Evolutionary conservation across 1,140 invertebrate species (phyloP).

Genomic region (Macrobrachium nipponense): DNA sequence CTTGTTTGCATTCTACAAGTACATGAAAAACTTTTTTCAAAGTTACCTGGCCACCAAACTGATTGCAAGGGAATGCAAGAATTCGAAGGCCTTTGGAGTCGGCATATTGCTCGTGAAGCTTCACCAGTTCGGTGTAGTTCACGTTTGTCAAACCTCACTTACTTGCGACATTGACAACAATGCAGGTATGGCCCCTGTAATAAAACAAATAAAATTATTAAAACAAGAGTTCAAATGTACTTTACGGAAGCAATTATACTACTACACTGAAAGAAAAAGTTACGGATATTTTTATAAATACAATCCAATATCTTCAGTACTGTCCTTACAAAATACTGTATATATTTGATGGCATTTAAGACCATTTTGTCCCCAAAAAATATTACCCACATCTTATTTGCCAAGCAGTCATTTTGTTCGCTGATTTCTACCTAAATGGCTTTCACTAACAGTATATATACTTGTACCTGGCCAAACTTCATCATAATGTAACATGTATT

Average conservation of each 20-base stretch:
- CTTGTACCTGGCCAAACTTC: too few relatives aligned
- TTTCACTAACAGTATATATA: too few relatives aligned
- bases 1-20: not conserved
- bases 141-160: conserved; percentile 84
- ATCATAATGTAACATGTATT: too few relatives aligned
- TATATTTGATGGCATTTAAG: too few relatives aligned
- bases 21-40: not conserved
- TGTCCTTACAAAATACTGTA: too few relatives aligned
- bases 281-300: too few relatives aligned
- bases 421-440: too few relatives aligned
- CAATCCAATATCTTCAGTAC: too few relatives aligned
- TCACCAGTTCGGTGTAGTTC: conserved; percentile 83
- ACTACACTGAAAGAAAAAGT: not conserved
- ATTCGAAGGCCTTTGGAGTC: conserved; percentile 76
- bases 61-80: conserved; percentile 93
- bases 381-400: too few relatives aligned
- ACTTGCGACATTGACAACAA: conserved; percentile 90
- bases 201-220: not conserved
- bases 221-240: not conserved
- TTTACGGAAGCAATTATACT: not conserved
- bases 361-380: too few relatives aligned
- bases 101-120: conserved; percentile 78
- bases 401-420: too few relatives aligned
- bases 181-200: conserved; percentile 73
- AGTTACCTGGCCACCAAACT: conserved; percentile 78